Evolutionary conservation across 2,113 vertebrate species (phyloP).

Genomic region (Hystrix cristata): DNA sequence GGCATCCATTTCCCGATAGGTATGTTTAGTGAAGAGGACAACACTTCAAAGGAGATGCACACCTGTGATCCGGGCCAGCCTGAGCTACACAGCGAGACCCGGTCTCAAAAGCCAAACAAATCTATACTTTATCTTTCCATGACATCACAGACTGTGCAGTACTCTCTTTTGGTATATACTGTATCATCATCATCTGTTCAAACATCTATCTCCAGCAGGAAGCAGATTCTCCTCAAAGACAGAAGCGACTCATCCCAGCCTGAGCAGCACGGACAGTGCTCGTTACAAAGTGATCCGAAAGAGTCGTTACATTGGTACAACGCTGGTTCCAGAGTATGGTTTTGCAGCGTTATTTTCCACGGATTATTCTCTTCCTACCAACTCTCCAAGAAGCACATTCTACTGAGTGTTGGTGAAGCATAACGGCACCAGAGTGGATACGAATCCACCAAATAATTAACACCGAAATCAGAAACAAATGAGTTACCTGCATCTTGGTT

Average conservation of each 20-base stretch:
- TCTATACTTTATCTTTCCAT: background rate
- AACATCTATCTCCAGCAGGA: background rate
- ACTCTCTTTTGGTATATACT: background rate
- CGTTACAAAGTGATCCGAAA: constrained; percentile 5
- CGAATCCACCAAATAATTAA: constrained; percentile 18
- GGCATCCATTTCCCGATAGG: background rate
- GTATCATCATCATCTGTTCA: background rate
- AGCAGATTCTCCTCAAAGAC: background rate
- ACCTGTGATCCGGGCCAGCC: background rate
- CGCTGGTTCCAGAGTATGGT: background rate
- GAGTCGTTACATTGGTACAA: background rate
- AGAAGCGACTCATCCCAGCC: background rate
- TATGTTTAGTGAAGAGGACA: background rate
- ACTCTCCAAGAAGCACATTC: constrained; percentile 35
- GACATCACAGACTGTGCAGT: background rate
- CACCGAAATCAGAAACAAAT: constrained; percentile 16
- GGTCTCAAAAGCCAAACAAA: background rate
- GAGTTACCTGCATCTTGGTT: background rate
- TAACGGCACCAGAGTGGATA: background rate
- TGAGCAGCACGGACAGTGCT: background rate
- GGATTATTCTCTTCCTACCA: background rate
- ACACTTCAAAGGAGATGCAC: background rate
- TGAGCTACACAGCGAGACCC: too few relatives aligned
- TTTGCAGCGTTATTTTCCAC: constrained; percentile 28
- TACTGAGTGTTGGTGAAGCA: background rate